A percentile compares a stretch with the other conserved stretches of the same genome.
These are phyloP conservation scores for Coturnix japonica DNA, from an alignment of 2,113 vertebrate species.

Conservation along the genomic window DNA sequence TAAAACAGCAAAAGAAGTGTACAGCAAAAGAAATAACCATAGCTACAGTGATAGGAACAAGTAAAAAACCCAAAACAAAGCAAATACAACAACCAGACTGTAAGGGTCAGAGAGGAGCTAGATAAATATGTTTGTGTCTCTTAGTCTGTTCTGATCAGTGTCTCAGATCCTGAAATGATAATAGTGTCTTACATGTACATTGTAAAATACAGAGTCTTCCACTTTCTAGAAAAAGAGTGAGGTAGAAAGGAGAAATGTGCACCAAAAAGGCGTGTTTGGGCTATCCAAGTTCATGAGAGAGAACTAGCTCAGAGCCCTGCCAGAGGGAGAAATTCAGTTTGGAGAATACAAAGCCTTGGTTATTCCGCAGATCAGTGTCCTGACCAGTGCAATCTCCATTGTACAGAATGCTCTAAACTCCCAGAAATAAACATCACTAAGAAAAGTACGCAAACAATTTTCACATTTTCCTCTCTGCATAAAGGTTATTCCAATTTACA, in stretches of 20 bases:
- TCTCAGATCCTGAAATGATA: background rate
- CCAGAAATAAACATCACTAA: background rate
- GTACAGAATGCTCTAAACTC: background rate
- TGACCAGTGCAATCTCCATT: background rate
- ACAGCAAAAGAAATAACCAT: background rate
- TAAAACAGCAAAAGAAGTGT: background rate
- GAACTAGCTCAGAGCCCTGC: background rate
- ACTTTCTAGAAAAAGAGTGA: background rate
- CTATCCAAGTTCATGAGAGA: background rate
- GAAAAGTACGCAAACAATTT: background rate
- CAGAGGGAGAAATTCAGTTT: background rate
- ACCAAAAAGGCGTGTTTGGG: background rate
- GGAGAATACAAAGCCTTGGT: background rate
- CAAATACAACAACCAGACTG: background rate
- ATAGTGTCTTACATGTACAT: background rate
- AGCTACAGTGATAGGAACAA: background rate
- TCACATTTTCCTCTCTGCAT: background rate
- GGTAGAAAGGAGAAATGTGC: background rate
- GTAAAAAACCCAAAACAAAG: background rate
- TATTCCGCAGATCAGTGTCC: rapidly evolving
- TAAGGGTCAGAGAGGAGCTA: background rate
- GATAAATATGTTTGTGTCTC: background rate
- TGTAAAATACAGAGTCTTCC: background rate
- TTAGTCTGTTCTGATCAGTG: background rate
- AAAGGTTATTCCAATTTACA: background rate